Conservation (phyloP, 1,140 invertebrate species). For the Chymomyza costata region DNA sequence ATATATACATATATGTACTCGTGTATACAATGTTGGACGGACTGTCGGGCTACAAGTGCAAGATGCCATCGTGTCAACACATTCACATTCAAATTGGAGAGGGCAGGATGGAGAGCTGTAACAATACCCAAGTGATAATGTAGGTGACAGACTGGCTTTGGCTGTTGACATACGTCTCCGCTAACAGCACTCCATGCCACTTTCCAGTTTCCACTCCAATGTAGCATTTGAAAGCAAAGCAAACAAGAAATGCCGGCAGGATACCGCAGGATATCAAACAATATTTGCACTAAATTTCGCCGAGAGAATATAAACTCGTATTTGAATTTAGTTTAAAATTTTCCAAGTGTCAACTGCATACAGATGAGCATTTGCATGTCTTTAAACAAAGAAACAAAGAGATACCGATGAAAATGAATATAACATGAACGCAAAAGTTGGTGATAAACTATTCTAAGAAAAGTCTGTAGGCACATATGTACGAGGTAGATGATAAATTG, state of each 20-base stretch:
- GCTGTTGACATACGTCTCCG: conserved; percentile 38
- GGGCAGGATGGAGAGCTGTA: conserved; percentile 1
- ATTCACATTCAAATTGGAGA: background rate
- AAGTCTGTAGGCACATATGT: too few relatives aligned
- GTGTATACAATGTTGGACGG: too few relatives aligned
- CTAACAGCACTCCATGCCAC: conserved; percentile 29
- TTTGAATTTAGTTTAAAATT: conserved; percentile 32
- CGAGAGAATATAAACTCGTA: conserved; percentile 13
- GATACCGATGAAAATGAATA: too few relatives aligned
- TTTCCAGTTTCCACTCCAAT: conserved; percentile 49
- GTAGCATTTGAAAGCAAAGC: conserved; percentile 52
- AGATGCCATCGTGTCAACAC: too few relatives aligned
- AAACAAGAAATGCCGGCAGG: conserved; percentile 54
- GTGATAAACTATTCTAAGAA: too few relatives aligned
- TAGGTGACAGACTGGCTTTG: conserved; percentile 39
- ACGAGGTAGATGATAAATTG: too few relatives aligned
- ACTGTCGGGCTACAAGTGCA: too few relatives aligned
- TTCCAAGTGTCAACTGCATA: conserved; percentile 14
- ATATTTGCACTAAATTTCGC: conserved; percentile 55
- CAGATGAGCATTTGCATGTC: conserved; percentile 47
- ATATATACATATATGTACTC: too few relatives aligned
- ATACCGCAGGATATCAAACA: conserved; percentile 63
- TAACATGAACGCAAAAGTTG: too few relatives aligned
- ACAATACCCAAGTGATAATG: conserved; percentile 48
- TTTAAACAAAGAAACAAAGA: too few relatives aligned